Evolutionary conservation across 2,888 invertebrate genomes (phyloP).

Genomic region (Crematogaster levior): DNA sequence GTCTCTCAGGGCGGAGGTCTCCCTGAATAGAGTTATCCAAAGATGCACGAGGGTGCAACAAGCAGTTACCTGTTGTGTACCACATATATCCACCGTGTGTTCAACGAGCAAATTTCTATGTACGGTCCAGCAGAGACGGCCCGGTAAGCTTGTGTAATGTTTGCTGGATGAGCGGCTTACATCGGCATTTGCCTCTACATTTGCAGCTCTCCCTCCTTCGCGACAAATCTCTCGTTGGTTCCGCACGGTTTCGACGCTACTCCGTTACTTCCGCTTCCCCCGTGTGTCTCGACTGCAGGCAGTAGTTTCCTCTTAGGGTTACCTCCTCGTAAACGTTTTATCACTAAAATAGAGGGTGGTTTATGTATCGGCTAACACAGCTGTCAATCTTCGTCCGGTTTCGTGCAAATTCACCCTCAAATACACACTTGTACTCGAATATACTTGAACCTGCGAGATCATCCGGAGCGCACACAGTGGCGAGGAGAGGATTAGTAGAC

Average conservation of each 20-base stretch:
- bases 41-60: slow-evolving; percentile 65
- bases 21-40: slow-evolving; percentile 74
- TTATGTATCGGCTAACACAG: not conserved
- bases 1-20: slow-evolving; percentile 73
- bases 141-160: slow-evolving; percentile 79
- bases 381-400: not conserved
- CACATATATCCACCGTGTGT: slow-evolving; percentile 50
- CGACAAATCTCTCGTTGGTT: slow-evolving; percentile 45
- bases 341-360: not conserved
- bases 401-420: not conserved
- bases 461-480: not conserved
- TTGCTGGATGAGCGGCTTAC: slow-evolving; percentile 79
- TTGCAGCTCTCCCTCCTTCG: slow-evolving; percentile 61
- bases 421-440: not conserved
- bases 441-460: not conserved
- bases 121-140: slow-evolving; percentile 65
- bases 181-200: slow-evolving; percentile 80
- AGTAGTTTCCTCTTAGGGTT: not conserved
- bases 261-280: not conserved
- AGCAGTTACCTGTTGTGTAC: slow-evolving; percentile 61
- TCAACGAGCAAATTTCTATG: slow-evolving; percentile 73
- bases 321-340: slow-evolving; percentile 15
- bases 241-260: not conserved
- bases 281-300: slow-evolving; percentile 21
- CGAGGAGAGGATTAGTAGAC: not conserved